Conservation (phyloP, 2,113 vertebrate genomes). For the Eupsittula cactorum region DNA sequence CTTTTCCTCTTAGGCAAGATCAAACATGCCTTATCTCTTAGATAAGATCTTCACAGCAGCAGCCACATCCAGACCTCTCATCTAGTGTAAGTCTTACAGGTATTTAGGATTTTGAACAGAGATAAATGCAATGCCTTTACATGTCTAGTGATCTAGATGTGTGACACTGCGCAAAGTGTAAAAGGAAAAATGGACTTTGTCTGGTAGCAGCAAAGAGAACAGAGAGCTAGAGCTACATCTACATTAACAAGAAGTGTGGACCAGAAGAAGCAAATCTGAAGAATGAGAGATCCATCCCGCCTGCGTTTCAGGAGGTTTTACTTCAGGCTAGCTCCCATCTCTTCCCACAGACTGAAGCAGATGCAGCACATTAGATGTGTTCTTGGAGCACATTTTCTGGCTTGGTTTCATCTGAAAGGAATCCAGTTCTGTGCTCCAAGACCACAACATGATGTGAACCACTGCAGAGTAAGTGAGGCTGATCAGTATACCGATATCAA, state of each 20-base stretch:
- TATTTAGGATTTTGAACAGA: not conserved
- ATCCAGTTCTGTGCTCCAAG: conserved; percentile 31
- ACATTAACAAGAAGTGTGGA: not conserved
- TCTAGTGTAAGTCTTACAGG: not conserved
- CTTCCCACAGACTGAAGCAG: not conserved
- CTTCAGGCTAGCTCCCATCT: conserved; percentile 10
- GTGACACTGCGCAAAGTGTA: not conserved
- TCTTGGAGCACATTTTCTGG: conserved; percentile 50
- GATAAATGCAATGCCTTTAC: not conserved
- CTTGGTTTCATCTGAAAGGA: conserved; percentile 36
- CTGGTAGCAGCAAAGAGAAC: not conserved
- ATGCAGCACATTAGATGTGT: conserved; percentile 40
- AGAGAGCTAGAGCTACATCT: not conserved
- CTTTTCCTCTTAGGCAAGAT: not conserved
- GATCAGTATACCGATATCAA: not conserved
- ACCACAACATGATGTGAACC: not conserved
- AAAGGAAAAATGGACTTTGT: not conserved
- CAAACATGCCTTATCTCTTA: not conserved
- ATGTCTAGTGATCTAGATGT: not conserved
- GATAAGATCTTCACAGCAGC: not conserved
- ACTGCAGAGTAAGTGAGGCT: not conserved
- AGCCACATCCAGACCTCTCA: not conserved
- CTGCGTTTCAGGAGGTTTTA: not conserved
- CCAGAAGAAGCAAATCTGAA: not conserved
- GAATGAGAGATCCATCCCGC: not conserved